Base-by-base conservation (phyloP, 37 sponge, comb jelly and placozoan genomes). In the Amphimedon queenslandica region DNA sequence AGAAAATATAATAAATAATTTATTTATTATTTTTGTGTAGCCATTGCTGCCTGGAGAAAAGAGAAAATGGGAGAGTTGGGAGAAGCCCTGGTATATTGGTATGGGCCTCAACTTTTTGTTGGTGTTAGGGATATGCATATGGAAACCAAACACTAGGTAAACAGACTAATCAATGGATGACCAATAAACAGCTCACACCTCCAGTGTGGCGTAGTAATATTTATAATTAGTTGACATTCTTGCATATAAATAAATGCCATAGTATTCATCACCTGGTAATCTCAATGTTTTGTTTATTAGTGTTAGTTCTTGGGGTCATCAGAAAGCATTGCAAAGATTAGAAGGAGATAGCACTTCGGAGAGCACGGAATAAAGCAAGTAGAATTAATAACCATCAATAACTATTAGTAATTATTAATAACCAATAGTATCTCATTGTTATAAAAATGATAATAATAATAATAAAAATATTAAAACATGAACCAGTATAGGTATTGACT, bases 11-110 rank as follows among this genome's bases (percentile, higher is more conserved):
- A 60, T 25, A 6, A 60, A 6, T n/a, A 6, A 60, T n/a, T 25
- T n/a, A 25, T 60, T n/a, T n/a, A n/a, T 60, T 6, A 8, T 5
- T 36, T 75, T 53, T 28, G 5, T 64, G 4, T 67, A 89, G 90
- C 90, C 90, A n/a, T 38, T 83, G 37, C 43, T 74, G 10, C 90
- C 90, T 24, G 90, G 90, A 13, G 85, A 89, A 67, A 84, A 80
- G 69, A 64, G 90, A 36, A 64, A 79, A 55, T 83, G 83, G 61
- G 90, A 83, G 42, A 29, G 37, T 1, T 89, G 90, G 90, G 90
- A 89, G 80, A 83, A 84, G 32, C 33, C 70, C 21, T 89, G 71
- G 65, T 58, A 70, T 2, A 79, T 77, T 40, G 85, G 85, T 1
- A 75, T 89, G 85, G 65, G 56, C 8, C 53, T 82, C 37, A 84